Evolutionary conservation across 1,140 invertebrate genomes (phyloP).

Genomic region (Pomacea maculata): DNA sequence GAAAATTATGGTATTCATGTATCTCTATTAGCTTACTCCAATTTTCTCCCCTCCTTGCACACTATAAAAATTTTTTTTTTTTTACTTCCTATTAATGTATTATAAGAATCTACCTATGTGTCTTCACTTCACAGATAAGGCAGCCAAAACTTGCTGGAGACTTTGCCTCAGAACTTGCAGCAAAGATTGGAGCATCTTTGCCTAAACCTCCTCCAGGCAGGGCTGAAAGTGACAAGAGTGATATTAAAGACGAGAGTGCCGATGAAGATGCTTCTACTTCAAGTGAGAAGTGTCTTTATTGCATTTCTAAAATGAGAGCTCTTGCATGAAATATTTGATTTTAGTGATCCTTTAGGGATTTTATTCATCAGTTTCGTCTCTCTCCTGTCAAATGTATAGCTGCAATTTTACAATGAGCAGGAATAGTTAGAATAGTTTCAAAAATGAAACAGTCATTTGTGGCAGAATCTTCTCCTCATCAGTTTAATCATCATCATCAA

Average conservation of each 20-base stretch:
- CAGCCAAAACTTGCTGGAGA: constrained; percentile 24
- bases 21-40: neutral
- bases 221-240: constrained; percentile 25
- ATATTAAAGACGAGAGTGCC: neutral
- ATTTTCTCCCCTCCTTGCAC: neutral
- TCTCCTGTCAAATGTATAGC: neutral
- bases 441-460: neutral
- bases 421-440: neutral
- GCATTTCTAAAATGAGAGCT: too few species aligned
- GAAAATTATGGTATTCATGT: neutral
- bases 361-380: too few species aligned
- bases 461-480: too few species aligned
- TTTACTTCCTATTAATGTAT: neutral
- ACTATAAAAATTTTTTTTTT: neutral
- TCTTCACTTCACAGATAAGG: neutral
- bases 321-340: too few species aligned
- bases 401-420: neutral
- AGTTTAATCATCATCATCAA: too few species aligned
- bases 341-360: too few species aligned
- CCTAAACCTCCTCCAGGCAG: constrained; percentile 26
- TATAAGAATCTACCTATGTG: neutral
- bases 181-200: constrained; percentile 39
- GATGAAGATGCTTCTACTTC: neutral
- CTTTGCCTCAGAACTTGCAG: constrained; percentile 51
- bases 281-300: neutral